Evolutionary conservation across 2,113 vertebrate genomes (phyloP), one percentile per base, ranked within the genome.

Genomic region (Stigmatopora argus): DNA sequence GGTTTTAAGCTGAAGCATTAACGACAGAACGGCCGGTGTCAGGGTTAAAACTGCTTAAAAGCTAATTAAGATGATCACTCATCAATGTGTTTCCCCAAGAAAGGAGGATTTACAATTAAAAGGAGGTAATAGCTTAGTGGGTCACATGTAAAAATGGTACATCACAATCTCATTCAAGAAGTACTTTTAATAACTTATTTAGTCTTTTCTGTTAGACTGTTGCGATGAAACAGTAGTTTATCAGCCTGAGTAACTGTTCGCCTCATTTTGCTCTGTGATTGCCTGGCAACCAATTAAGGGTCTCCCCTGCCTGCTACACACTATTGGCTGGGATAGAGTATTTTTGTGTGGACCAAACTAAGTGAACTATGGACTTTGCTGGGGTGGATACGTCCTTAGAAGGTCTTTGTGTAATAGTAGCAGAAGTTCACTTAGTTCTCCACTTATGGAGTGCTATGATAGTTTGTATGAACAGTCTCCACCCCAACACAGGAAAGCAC

Each of bases 1-100:
- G 77, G 72, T 79, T 75, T 64, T 13, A 64, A 66, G 68, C 70
- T 71, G 69, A 69, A 66, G 66, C 72, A 72, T 85, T 84, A 82
- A 86, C 83, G 79, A 85, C 72, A 57, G 35, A 57, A 64, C 53
- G 74, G 77, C 15, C 51, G 69, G 58, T 41, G 49, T 57, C 51
- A 23, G 59, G 19, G 38, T 45, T 61, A 45, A 61, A 61, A 61
- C 31, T 45, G 64, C 19, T 18, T 60, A 51, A 62, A 76, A 26
- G 38, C 23, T 51, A 47, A 53, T 48, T 23, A 38, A 68, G 59
- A 44, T 31, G 6, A 41, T 67, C 26, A 19, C 15, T 3, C 35
- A 21, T 51, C 14, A 72, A 41, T 34, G 7, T 51, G 18, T 75
- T 35, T 26, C 10, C 65, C 18, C 0, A 19, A 6, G 5, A 26